Evolutionary conservation across 2,797 vertebrate species (phyloP), one percentile per base, ranked within the genome.

Genomic region (Enteromius fasciolatus): DNA sequence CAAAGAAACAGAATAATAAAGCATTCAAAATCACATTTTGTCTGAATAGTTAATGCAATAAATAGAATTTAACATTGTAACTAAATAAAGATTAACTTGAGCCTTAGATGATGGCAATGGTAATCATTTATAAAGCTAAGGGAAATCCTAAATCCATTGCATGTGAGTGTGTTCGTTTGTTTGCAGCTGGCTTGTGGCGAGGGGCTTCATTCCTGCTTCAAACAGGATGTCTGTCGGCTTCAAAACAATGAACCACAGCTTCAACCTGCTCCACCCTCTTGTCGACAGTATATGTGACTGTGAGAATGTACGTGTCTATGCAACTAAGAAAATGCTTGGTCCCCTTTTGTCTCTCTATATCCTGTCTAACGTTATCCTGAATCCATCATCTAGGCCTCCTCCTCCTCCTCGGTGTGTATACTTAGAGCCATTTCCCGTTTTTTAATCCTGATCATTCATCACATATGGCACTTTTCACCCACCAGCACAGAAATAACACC

Each of bases 161-260:
- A 31, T 41, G 50, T 78, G 50, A 46, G 23, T 14, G 18, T 63
- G 25, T 25, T 72, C 72, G 50, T 72, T 87, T 77, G 89, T 83
- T 89, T 15, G 80, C 89, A 92, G 91, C 88, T 93, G 93, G 90
- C 91, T 91, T 87, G 89, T 87, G 88, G 88, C 52, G 87, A 89
- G 86, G 87, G 90, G 89, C 88, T 92, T 91, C 89, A 86, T 83
- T 84, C 85, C 89, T 84, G 87, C 86, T 59, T 90, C 81, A 77
- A 93, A 93, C 93, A 94, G 94, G 94, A 95, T 94, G 93, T 92
- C 90, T 92, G 93, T 90, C 81, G 76, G 88, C 87, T 90, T 92
- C 89, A 92, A 92, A 94, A 95, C 94, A 95, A 95, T 95, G 91
- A 92, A 88, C 88, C 89, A 74, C 25, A 92, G 90, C 92, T 90